These are phyloP conservation scores for Nephrotoma appendiculata DNA, from an alignment of 2,888 invertebrate species.

Conservation along the genomic window DNA sequence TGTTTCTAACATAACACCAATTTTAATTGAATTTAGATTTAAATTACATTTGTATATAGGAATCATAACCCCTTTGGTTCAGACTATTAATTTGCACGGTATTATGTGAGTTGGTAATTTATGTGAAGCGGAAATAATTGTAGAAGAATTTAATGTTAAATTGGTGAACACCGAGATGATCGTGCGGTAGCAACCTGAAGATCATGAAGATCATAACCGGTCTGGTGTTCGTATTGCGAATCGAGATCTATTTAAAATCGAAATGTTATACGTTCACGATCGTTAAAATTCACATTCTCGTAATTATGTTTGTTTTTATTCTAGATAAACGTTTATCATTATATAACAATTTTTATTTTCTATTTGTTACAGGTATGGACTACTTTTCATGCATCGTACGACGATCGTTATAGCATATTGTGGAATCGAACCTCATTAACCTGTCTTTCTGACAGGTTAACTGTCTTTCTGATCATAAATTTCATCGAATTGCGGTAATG, in stretches of 20 bases:
- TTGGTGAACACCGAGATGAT: not conserved
- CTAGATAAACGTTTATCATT: too few species aligned
- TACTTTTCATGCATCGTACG: too few species aligned
- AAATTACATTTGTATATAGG: not conserved
- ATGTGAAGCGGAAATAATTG: not conserved
- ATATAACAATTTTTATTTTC: too few species aligned
- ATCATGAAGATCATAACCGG: not conserved
- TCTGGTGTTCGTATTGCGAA: not conserved
- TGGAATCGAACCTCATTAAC: too few species aligned
- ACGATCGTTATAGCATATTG: too few species aligned
- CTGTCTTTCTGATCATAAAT: too few species aligned
- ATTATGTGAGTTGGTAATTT: not conserved
- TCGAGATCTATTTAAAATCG: not conserved
- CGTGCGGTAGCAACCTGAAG: not conserved
- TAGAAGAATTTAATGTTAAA: not conserved
- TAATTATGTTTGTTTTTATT: not conserved
- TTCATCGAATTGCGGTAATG: too few species aligned
- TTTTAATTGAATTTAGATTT: not conserved
- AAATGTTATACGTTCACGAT: not conserved
- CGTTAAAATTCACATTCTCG: not conserved
- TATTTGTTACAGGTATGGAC: too few species aligned
- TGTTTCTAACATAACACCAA: not conserved
- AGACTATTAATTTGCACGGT: not conserved
- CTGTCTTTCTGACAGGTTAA: too few species aligned
- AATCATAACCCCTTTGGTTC: not conserved